A percentile compares a stretch with the other conserved stretches of the same genome.
These are phyloP conservation scores for Notospermus geniculatus DNA, from an alignment of 1,140 invertebrate species.

Conservation along the genomic window DNA sequence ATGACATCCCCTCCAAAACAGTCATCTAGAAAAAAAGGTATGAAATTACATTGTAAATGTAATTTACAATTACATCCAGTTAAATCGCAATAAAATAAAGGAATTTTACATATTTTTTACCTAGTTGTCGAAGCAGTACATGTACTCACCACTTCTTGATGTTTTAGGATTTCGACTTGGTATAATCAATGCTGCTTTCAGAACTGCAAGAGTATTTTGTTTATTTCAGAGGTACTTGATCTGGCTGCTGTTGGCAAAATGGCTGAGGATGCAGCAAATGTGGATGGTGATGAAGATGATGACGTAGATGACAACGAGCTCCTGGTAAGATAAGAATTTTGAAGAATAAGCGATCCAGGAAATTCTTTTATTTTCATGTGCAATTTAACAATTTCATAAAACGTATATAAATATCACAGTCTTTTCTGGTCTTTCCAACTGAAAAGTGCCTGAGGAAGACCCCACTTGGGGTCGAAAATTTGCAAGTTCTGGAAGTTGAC, in stretches of 20 bases:
- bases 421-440: too few relatives aligned
- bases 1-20: slow-evolving; percentile 40
- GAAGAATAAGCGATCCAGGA: too few relatives aligned
- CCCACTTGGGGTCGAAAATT: too few relatives aligned
- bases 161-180: slow-evolving; percentile 22
- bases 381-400: slow-evolving; percentile 7
- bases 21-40: slow-evolving; percentile 37
- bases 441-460: too few relatives aligned
- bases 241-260: slow-evolving; percentile 65
- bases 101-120: not conserved
- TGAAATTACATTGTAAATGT: not conserved
- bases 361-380: slow-evolving; percentile 4
- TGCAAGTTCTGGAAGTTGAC: too few relatives aligned
- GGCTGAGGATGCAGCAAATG: slow-evolving; percentile 72
- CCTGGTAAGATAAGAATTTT: slow-evolving; percentile 29
- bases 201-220: slow-evolving; percentile 32
- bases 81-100: slow-evolving; percentile 14
- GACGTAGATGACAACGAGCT: slow-evolving; percentile 49
- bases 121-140: not conserved
- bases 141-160: not conserved
- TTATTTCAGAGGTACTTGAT: slow-evolving; percentile 43
- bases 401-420: not conserved
- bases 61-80: slow-evolving; percentile 10
- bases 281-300: slow-evolving; percentile 73
- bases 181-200: slow-evolving; percentile 24